Base-by-base conservation (phyloP, 2,888 invertebrate genomes). In the Lasioglossum zephyrum region DNA sequence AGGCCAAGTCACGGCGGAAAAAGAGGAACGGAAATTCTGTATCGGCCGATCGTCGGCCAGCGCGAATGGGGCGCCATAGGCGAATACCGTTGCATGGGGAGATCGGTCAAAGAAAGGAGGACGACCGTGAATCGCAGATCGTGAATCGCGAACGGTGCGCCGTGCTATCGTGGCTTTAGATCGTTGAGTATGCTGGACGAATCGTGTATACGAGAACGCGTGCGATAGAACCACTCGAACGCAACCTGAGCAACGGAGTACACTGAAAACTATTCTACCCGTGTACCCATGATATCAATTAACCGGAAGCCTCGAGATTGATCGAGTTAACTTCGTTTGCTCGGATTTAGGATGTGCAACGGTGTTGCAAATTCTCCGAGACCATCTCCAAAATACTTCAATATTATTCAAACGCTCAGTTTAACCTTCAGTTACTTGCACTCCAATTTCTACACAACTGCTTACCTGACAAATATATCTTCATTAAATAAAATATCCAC, bases 121-220 rank as follows among this genome's bases (percentile, higher is more conserved):
- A 75, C 86, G 85, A 72, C 73, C 81, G 57, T 86, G 89, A 87
- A 90, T 90, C 85, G 90, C 86, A 82, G 79, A 81, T 87, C 81
- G 82, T 78, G 85, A 90, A 88, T 90, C 88, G 89, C 73, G 77
- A 80, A 66, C 75, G 77, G 72, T 66, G 69, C 60, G 63, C 77
- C 79, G 41, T 82, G 60, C 84, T 91, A 90, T 91, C 90, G 81
- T 77, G 87, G 72, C 88, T 86, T 87, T 81, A 86, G 87, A 92
- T 92, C 89, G 87, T 73, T 57, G 79, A 82, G 88, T 85, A 92
- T 87, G 88, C 84, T 73, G 75, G 84, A 78, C 82, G 82, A 87
- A 84, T 84, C 82, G 81, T 72, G 53, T 57, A 57, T 22, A 39
- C 75, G 47, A 44, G 36, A 69, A 66, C 77, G 47, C 18, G 70